phyloP scores from a whole-genome alignment of 2,888 invertebrate genomes.

The Phengaris alcon region DNA sequence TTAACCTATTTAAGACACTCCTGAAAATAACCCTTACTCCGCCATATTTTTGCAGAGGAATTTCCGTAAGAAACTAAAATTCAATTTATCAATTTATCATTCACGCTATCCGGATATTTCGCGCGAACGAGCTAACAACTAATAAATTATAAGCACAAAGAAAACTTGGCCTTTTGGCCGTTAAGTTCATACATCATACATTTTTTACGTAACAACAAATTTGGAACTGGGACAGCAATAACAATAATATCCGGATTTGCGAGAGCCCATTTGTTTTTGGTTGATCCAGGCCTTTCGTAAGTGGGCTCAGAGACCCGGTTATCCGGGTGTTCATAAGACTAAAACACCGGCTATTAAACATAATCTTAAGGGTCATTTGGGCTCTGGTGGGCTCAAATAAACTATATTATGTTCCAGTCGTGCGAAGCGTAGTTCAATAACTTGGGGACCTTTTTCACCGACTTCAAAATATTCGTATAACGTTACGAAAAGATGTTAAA shows the following conservation, averaged over 20 bases:
- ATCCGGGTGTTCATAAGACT: constrained; percentile 49
- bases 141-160: constrained; percentile 18
- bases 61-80: neutral
- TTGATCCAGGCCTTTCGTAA: constrained; percentile 44
- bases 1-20: too few relatives aligned
- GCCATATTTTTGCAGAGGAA: too few relatives aligned
- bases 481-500: too few relatives aligned
- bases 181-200: constrained; percentile 8
- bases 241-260: constrained; percentile 51
- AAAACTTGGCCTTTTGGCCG: constrained; percentile 8
- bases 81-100: constrained; percentile 11
- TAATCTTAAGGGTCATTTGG: constrained; percentile 53
- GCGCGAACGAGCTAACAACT: constrained; percentile 13
- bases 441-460: too few relatives aligned
- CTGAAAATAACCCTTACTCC: too few relatives aligned
- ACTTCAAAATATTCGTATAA: too few relatives aligned
- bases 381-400: neutral
- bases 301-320: constrained; percentile 42
- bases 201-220: constrained; percentile 24
- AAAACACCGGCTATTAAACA: constrained; percentile 54
- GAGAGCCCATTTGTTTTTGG: constrained; percentile 49
- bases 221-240: constrained; percentile 48
- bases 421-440: too few relatives aligned
- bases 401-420: neutral
- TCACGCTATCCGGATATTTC: constrained; percentile 17